These are phyloP conservation scores for Oryzias javanicus DNA, from an alignment of 2,113 vertebrate species.

Conservation along the genomic window DNA sequence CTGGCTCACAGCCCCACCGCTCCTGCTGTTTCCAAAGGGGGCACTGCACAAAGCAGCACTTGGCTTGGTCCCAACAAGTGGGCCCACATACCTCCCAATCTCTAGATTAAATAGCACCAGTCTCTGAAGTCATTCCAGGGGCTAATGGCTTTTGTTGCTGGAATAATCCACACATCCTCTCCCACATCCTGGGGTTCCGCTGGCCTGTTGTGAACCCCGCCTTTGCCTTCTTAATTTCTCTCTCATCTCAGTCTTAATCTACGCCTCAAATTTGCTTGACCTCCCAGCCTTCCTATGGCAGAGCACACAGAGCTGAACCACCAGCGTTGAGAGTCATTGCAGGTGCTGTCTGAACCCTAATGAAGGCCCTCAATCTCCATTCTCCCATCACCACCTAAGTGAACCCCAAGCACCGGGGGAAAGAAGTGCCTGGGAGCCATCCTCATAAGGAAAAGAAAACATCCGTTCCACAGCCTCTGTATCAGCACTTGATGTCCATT, in stretches of 20 bases:
- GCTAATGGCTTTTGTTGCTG: constrained; percentile 84
- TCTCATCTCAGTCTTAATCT: constrained; percentile 69
- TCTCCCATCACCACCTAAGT: constrained; percentile 51
- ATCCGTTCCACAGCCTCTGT: constrained; percentile 46
- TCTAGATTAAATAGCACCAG: constrained; percentile 79
- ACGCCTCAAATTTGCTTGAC: constrained; percentile 51
- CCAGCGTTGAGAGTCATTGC: constrained; percentile 52
- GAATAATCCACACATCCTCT: constrained; percentile 84
- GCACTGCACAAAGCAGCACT: constrained; percentile 65
- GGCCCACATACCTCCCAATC: constrained; percentile 80
- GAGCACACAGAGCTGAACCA: constrained; percentile 52
- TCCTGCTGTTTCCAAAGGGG: constrained; percentile 69
- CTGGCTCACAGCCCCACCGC: constrained; percentile 35
- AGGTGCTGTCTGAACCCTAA: constrained; percentile 63
- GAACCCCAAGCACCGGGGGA: constrained; percentile 37
- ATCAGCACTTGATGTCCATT: constrained; percentile 49
- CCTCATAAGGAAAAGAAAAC: constrained; percentile 56
- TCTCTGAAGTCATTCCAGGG: constrained; percentile 82
- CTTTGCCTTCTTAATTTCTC: constrained; percentile 42
- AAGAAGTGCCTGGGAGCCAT: constrained; percentile 39
- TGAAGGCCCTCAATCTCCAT: constrained; percentile 64
- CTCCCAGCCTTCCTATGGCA: constrained; percentile 45
- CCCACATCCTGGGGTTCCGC: constrained; percentile 79
- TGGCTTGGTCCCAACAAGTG: constrained; percentile 71
- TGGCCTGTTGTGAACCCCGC: constrained; percentile 59